phyloP scores from a whole-genome alignment of 2,797 vertebrate genomes.

The Loriculus beryllinus region DNA sequence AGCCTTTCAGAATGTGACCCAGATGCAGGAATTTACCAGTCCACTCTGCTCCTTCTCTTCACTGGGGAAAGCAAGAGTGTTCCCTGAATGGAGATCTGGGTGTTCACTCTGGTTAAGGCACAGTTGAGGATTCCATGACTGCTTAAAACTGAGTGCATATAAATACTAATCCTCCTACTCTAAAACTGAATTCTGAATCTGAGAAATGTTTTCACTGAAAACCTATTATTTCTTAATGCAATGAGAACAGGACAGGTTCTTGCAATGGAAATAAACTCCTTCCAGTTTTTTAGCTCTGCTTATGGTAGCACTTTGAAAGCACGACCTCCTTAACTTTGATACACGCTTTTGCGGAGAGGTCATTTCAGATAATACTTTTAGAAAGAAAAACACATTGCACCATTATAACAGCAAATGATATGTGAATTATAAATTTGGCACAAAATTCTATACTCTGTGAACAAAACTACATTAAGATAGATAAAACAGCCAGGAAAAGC shows the following conservation, averaged over 20 bases:
- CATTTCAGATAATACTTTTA: neutral
- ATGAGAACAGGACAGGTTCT: neutral
- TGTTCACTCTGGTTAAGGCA: neutral
- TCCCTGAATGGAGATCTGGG: neutral
- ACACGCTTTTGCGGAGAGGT: neutral
- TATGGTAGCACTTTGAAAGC: neutral
- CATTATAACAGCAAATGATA: neutral
- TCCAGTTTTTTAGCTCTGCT: neutral
- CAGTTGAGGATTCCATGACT: fast-evolving
- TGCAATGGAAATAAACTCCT: neutral
- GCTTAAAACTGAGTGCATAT: neutral
- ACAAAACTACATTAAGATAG: neutral
- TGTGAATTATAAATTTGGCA: neutral
- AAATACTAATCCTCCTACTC: neutral
- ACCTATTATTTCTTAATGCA: neutral
- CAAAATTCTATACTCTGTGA: neutral
- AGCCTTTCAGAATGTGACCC: neutral
- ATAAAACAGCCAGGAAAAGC: slow-evolving; percentile 3
- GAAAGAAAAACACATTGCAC: neutral
- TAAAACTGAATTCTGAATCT: neutral
- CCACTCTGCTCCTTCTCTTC: neutral
- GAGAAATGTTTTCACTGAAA: neutral
- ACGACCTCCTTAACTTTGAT: neutral
- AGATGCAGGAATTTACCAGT: neutral
- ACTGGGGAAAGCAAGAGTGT: neutral